These are phyloP conservation scores for Xanthorhoe designata DNA, from an alignment of 2,888 invertebrate genomes.

Conservation along the genomic window DNA sequence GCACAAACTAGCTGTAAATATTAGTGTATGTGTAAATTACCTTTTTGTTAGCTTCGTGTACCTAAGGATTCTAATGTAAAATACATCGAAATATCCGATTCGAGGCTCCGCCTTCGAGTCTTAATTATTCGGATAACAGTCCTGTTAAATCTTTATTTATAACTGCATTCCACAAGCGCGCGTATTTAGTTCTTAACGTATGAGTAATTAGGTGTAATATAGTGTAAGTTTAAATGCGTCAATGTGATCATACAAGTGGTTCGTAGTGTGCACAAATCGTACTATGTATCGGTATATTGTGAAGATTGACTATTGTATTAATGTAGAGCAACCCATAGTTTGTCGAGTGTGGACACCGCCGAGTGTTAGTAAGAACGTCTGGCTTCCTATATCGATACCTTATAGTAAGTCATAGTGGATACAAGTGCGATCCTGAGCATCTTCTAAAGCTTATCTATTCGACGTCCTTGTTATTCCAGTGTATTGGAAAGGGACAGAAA, in stretches of 20 bases:
- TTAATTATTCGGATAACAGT: slow-evolving; percentile 65
- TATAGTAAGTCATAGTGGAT: slow-evolving; percentile 72
- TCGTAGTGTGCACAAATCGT: slow-evolving; percentile 82
- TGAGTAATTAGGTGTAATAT: slow-evolving; percentile 66
- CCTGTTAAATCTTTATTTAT: slow-evolving; percentile 76
- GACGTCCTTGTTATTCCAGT: background rate
- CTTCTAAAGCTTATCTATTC: slow-evolving; percentile 1
- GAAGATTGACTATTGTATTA: slow-evolving; percentile 31
- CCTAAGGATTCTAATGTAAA: slow-evolving; percentile 67
- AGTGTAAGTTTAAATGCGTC: slow-evolving; percentile 77
- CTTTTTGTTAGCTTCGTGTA: slow-evolving; percentile 64
- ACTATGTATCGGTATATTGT: slow-evolving; percentile 61
- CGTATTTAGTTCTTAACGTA: slow-evolving; percentile 72
- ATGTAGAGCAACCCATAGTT: slow-evolving; percentile 71
- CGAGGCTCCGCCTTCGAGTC: slow-evolving; percentile 66
- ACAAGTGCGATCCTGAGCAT: slow-evolving; percentile 31
- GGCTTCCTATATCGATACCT: slow-evolving; percentile 69
- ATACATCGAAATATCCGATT: slow-evolving; percentile 79
- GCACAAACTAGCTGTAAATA: slow-evolving; percentile 84
- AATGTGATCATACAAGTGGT: slow-evolving; percentile 81
- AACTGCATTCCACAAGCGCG: slow-evolving; percentile 82
- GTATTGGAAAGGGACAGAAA: background rate
- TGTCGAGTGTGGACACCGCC: slow-evolving; percentile 75
- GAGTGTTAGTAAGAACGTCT: slow-evolving; percentile 74
- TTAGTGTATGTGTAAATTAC: slow-evolving; percentile 82